Conservation (phyloP, 2,113 vertebrate genomes). For the Bolborhynchus lineola region DNA sequence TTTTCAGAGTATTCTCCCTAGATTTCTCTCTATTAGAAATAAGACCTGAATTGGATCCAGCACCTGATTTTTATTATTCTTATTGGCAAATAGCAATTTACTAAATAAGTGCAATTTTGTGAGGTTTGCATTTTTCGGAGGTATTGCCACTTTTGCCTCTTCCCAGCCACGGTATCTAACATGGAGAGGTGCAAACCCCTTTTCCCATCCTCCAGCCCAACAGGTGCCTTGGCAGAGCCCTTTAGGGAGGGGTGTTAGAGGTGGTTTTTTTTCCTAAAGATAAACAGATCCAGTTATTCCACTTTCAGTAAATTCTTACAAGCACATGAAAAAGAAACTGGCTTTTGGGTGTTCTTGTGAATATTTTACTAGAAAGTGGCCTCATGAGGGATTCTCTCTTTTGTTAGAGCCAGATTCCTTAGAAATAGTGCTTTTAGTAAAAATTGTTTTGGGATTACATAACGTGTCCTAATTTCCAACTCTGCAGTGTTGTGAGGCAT, state of each 20-base stretch:
- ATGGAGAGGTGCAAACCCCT: background rate
- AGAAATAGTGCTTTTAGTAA: background rate
- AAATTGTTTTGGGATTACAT: constrained; percentile 4
- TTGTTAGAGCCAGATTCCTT: background rate
- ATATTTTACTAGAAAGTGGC: constrained; percentile 27
- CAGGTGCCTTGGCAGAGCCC: fast-evolving
- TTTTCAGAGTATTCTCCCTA: background rate
- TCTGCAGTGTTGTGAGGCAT: background rate
- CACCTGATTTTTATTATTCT: background rate
- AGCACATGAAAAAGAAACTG: background rate
- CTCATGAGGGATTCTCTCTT: background rate
- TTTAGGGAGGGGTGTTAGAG: background rate
- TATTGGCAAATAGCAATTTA: background rate
- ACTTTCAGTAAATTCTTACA: background rate
- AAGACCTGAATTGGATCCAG: background rate
- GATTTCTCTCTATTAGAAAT: background rate
- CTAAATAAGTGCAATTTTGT: background rate
- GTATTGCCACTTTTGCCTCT: background rate
- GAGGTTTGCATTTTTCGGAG: background rate
- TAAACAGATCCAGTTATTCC: background rate
- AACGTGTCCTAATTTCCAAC: background rate
- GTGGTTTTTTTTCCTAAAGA: background rate
- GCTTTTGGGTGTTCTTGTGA: constrained; percentile 38
- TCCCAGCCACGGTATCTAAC: background rate
- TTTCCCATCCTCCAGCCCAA: background rate